phyloP scores from a whole-genome alignment of 2,113 vertebrate species.

The Casuarius casuarius region DNA sequence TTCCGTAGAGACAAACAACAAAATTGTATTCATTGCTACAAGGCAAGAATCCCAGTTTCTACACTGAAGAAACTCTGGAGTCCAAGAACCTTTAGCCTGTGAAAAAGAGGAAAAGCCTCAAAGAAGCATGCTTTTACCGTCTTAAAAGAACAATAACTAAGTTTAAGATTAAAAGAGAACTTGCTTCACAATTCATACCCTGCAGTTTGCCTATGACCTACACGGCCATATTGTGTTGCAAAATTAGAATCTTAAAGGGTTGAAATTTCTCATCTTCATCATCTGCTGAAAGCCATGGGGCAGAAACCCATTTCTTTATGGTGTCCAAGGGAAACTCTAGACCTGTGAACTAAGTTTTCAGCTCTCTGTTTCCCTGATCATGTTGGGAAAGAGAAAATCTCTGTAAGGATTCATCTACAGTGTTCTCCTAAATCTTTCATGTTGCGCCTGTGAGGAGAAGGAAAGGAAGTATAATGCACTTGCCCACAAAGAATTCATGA shows the following conservation, averaged over 20 bases:
- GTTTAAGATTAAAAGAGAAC: neutral
- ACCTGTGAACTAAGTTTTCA: neutral
- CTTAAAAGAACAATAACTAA: neutral
- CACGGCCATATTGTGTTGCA: neutral
- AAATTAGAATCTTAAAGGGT: neutral
- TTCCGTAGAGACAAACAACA: neutral
- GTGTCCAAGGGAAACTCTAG: neutral
- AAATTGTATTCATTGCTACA: neutral
- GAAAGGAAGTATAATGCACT: neutral
- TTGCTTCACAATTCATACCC: neutral
- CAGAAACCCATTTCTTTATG: neutral
- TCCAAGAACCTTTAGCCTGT: neutral
- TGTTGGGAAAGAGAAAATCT: neutral
- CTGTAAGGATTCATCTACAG: neutral
- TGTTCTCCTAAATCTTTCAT: neutral
- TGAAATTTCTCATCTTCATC: neutral
- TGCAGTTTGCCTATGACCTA: neutral
- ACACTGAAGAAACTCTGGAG: neutral
- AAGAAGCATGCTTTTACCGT: neutral
- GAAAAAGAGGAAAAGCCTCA: neutral
- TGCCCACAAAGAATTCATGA: neutral
- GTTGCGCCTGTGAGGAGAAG: neutral
- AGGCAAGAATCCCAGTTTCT: neutral
- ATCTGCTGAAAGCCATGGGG: neutral
- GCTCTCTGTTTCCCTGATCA: neutral